These are phyloP conservation scores for Isurus oxyrinchus DNA, from an alignment of 2,113 vertebrate genomes.

Conservation along the genomic window DNA sequence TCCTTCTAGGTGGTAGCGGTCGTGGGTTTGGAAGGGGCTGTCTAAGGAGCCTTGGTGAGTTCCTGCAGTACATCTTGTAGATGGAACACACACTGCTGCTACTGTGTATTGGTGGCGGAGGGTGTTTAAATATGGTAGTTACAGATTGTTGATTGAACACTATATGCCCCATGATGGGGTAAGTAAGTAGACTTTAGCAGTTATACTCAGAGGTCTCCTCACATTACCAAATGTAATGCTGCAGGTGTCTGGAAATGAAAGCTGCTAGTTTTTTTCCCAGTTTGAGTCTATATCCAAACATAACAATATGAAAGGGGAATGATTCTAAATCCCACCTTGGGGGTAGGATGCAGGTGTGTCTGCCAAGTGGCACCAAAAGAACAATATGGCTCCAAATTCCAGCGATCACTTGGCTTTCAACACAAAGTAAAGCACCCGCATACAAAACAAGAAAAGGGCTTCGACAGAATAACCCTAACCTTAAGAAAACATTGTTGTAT, in stretches of 20 bases:
- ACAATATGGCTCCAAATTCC: not conserved
- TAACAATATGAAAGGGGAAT: not conserved
- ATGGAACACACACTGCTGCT: too few relatives aligned
- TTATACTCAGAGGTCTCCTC: not conserved
- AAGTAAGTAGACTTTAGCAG: not conserved
- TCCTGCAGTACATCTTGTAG: too few relatives aligned
- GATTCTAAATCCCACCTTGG: not conserved
- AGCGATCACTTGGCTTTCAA: not conserved
- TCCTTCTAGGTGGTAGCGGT: not conserved
- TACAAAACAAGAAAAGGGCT: not conserved
- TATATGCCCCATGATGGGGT: not conserved
- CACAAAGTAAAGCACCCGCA: not conserved
- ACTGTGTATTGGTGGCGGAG: not conserved
- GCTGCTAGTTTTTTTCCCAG: not conserved
- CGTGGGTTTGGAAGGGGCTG: not conserved
- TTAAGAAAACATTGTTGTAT: not conserved
- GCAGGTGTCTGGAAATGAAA: not conserved
- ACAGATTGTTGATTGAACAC: not conserved
- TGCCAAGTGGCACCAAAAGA: not conserved
- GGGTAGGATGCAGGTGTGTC: not conserved
- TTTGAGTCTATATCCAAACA: not conserved
- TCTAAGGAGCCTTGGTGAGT: not conserved
- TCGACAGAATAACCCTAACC: not conserved
- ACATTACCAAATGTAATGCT: not conserved
- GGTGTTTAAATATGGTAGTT: not conserved